Evolutionary conservation across 2,888 invertebrate genomes (phyloP), one percentile per base, ranked within the genome.

Genomic region (Trichopoda pennipes): DNA sequence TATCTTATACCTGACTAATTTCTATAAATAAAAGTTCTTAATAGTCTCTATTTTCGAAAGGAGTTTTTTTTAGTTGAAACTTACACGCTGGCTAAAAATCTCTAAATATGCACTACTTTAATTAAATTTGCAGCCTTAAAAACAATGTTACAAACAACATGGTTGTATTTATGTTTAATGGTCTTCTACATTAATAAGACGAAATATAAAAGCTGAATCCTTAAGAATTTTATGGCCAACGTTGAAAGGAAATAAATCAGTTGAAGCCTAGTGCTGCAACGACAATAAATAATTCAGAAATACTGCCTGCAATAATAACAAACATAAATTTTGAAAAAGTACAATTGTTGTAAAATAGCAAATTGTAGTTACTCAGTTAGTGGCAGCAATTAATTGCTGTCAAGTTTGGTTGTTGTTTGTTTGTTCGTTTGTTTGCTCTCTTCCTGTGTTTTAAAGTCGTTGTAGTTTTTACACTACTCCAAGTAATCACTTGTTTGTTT

Each of bases 361-460:
- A 72, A 51, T 44, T 51, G 51, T 56, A 51, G 49, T 53, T 56
- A 21, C 38, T 55, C 23, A 53, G 58, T 44, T 53, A 66, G 44
- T 53, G 72, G 75, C 78, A 70, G 70, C 78, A 78, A 82, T 78
- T 82, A 78, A 75, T 82, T 66, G 70, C n/a, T 76, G 75, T 73
- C 76, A 80, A 76, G 42, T 58, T 28, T 28, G 28, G n/a, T n/a
- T n/a, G n/a, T n/a, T 28, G 6, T 28, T 2, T 28, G 2, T 28
- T 2, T 28, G 3, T 28, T 6, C 6, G 4, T n/a, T 28, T 4
- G 21, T 49, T n/a, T 78, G 1, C 12, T 12, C 2, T 47, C n/a
- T 17, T 47, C 4, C 16, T 21, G 9, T 12, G 3, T 47, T 14
- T 10, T 19, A 35, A 1, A 44, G 19, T 35, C 9, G n/a, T n/a